Evolutionary conservation across 1,140 invertebrate species (phyloP).

Genomic region (Drosophila fuyamai): DNA sequence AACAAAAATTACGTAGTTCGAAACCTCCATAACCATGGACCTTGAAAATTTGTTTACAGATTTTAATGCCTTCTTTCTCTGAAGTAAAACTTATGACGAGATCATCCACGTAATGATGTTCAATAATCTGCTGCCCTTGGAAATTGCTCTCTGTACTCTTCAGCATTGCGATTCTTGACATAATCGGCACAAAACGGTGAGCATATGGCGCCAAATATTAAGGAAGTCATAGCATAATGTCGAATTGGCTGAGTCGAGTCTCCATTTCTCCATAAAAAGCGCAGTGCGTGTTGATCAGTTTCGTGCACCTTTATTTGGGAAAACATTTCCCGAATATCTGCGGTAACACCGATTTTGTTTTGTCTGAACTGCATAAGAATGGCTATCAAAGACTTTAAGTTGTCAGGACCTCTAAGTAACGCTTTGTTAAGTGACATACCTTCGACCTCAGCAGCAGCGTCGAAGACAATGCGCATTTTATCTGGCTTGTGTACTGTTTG

Average conservation of each 20-base stretch:
- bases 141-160: background rate
- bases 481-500: background rate
- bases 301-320: too few relatives aligned
- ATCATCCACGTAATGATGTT: conserved; percentile 7
- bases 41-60: conserved; percentile 9
- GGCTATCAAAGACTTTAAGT: background rate
- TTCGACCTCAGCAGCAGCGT: too few relatives aligned
- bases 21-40: background rate
- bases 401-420: too few relatives aligned
- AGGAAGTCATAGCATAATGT: conserved; percentile 8
- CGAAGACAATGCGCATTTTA: too few relatives aligned
- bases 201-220: conserved; percentile 8
- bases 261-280: conserved; percentile 2
- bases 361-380: conserved; percentile 12
- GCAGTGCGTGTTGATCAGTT: too few relatives aligned
- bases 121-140: background rate
- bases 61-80: conserved; percentile 5
- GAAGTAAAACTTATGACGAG: conserved; percentile 14
- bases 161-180: conserved; percentile 4
- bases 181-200: conserved; percentile 5
- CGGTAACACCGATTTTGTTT: too few relatives aligned
- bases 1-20: conserved; percentile 5
- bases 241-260: background rate
- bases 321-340: too few relatives aligned
- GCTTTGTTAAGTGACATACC: too few relatives aligned